phyloP scores from a whole-genome alignment of 2,888 invertebrate genomes.

The Girardia tigrina region DNA sequence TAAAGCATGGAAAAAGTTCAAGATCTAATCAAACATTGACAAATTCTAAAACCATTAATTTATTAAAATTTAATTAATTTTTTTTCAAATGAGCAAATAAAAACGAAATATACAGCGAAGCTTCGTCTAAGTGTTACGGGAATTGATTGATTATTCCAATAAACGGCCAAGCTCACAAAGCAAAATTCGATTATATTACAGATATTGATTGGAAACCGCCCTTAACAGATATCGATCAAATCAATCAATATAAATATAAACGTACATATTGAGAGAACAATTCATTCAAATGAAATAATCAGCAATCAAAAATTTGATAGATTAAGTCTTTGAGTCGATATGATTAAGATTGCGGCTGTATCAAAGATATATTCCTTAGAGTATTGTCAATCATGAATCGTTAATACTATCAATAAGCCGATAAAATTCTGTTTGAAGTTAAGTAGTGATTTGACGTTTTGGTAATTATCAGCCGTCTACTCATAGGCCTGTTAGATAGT shows the following conservation, averaged over 20 bases:
- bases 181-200: neutral
- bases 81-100: too few species aligned
- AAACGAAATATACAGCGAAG: too few species aligned
- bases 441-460: constrained; percentile 23
- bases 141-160: too few species aligned
- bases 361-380: constrained; percentile 19
- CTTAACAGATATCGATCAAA: neutral
- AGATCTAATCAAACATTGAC: too few species aligned
- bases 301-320: constrained; percentile 20
- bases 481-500: neutral
- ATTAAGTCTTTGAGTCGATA: constrained; percentile 1
- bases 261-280: neutral
- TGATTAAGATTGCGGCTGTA: constrained; percentile 20
- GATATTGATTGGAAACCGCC: neutral
- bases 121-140: too few species aligned
- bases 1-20: too few species aligned
- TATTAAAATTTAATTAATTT: too few species aligned
- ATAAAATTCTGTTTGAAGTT: constrained; percentile 23
- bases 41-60: too few species aligned
- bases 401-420: constrained; percentile 23
- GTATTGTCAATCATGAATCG: constrained; percentile 18
- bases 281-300: neutral
- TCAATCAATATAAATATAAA: neutral
- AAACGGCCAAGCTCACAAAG: too few species aligned
- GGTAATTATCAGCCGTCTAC: constrained; percentile 19